phyloP scores from a whole-genome alignment of 2,113 vertebrate genomes.

The Ciconia maguari region DNA sequence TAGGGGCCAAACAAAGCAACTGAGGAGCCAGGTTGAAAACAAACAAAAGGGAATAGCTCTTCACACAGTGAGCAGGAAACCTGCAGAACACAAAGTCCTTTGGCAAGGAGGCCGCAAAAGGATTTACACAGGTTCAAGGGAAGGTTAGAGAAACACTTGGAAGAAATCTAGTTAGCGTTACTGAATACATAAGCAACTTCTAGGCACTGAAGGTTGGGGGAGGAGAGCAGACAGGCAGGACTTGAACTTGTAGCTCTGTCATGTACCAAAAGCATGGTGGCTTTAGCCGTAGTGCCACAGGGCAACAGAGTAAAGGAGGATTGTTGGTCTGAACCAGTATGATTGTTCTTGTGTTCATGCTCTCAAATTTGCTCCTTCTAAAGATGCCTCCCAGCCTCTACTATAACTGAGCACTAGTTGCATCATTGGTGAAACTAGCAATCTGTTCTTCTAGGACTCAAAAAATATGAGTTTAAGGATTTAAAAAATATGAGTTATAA shows the following conservation, averaged over 20 bases:
- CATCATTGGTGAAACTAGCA: background rate
- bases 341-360: accelerated
- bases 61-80: background rate
- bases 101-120: background rate
- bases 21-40: background rate
- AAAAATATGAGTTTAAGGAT: background rate
- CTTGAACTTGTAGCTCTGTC: background rate
- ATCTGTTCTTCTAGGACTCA: background rate
- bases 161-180: background rate
- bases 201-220: background rate
- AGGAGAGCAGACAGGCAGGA: background rate
- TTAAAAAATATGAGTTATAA: background rate
- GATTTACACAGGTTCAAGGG: background rate
- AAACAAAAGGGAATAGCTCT: background rate
- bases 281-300: background rate
- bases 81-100: conserved; percentile 38
- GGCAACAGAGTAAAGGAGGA: background rate
- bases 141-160: background rate
- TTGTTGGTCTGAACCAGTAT: background rate
- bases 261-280: accelerated
- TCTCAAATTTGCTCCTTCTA: background rate
- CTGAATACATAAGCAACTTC: background rate
- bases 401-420: background rate
- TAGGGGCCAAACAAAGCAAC: background rate
- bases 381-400: background rate